Base-by-base conservation (phyloP, 1,140 invertebrate genomes). In the Diabrotica undecimpunctata region DNA sequence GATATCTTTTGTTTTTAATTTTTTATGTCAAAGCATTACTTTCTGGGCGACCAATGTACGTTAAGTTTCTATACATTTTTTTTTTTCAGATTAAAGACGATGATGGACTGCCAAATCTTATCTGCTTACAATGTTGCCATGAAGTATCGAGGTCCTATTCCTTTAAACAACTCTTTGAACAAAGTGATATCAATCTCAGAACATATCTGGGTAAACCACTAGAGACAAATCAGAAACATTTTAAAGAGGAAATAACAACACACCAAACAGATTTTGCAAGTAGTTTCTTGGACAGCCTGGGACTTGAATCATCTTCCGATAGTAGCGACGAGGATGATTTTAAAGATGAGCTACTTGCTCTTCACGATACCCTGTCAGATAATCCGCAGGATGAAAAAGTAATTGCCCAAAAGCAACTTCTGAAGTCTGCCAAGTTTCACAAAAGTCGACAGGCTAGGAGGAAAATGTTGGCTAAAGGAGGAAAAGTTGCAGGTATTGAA, bases 161-260 rank as follows among this genome's bases (percentile, higher is more conserved):
- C n/a, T 83, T 83, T 64, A 82, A 81, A 72, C 74, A 79, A 63
- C 71, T 80, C 37, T 82, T 80, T 69, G 78, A 81, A 69, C 74
- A 78, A 61, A 81, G 80, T 11, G 79, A 82, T 69, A 64, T 71
- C 8, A 79, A 75, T 61, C 71, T 82, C 4, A 64, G 79, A 51
- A 75, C 77, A 65, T 78, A 76, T 65, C 62, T 79, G 38, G 73
- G 76, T 7, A 75, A 75, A 71, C 75, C 76, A 7, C 8, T 46
- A 3, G 41, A 46, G 8, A 38, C 68, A 9, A 46, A 57, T 38
- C 51, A 46, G 39, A 70, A 73, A 70, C 62, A 14, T 37, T 50
- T 46, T 11, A 75, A 72, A 60, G 67, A 70, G 54, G 54, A 69
- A 58, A 70, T 70, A 8, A 54, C 53, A 53, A 35, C 62, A 53